phyloP scores from a whole-genome alignment of 2,113 vertebrate genomes.

The Todiramphus chloris region DNA sequence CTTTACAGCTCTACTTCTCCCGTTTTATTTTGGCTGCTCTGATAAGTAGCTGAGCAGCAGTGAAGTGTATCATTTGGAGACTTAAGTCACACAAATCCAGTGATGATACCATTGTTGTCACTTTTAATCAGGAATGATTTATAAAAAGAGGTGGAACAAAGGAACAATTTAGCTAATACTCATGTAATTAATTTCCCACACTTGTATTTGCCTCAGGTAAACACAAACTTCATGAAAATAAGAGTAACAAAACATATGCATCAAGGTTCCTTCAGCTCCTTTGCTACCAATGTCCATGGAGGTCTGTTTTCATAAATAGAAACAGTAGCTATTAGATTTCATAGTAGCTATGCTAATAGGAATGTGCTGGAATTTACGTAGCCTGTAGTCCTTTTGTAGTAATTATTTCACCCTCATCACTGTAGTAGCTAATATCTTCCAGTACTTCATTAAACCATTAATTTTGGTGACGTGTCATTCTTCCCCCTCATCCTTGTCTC shows the following conservation, averaged over 20 bases:
- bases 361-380: slow-evolving; percentile 56
- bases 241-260: slow-evolving; percentile 66
- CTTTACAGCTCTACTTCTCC: neutral
- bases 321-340: slow-evolving; percentile 61
- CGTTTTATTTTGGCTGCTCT: neutral
- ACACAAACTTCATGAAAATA: slow-evolving; percentile 67
- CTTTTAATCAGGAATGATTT: neutral
- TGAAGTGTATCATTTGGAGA: neutral
- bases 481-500: slow-evolving; percentile 24
- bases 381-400: slow-evolving; percentile 55
- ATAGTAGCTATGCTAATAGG: slow-evolving; percentile 61
- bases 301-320: slow-evolving; percentile 65
- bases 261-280: slow-evolving; percentile 62
- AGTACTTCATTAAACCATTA: slow-evolving; percentile 55
- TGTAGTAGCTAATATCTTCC: slow-evolving; percentile 47
- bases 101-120: neutral
- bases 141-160: slow-evolving; percentile 2
- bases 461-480: slow-evolving; percentile 6
- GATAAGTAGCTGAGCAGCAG: neutral
- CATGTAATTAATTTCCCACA: slow-evolving; percentile 59
- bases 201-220: slow-evolving; percentile 68
- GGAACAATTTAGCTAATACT: slow-evolving; percentile 24
- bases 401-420: slow-evolving; percentile 53
- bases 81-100: neutral
- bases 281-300: slow-evolving; percentile 58